Conservation (phyloP, 2,888 invertebrate genomes). For the Flexamia atlantica region DNA sequence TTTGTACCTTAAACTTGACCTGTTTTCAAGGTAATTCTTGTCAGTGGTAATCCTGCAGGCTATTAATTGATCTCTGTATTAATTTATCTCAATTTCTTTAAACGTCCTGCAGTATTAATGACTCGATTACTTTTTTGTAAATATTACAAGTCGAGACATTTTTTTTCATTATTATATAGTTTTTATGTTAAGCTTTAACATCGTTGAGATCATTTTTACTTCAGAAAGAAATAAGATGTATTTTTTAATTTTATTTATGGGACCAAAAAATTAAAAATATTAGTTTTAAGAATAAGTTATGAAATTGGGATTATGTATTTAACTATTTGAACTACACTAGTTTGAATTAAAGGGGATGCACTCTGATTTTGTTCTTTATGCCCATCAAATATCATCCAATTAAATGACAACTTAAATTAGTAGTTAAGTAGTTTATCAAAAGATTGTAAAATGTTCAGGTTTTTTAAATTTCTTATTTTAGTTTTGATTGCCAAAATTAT, state of each 20-base stretch:
- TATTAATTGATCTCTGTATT: constrained; percentile 35
- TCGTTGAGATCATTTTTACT: background rate
- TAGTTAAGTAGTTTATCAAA: no score
- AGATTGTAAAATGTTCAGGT: no score
- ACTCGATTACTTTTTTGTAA: no score
- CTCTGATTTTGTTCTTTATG: no score
- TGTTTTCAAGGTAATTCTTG: background rate
- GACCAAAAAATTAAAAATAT: background rate
- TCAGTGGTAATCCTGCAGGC: background rate
- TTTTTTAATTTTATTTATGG: background rate
- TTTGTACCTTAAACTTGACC: background rate
- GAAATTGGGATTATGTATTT: background rate
- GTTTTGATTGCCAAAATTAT: constrained; percentile 2
- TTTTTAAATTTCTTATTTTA: background rate
- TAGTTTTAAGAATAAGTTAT: background rate
- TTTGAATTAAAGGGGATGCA: background rate
- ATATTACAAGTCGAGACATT: background rate
- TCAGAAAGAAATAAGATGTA: background rate
- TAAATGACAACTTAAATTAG: no score
- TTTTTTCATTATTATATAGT: background rate
- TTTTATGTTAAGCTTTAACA: background rate
- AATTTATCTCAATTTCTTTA: background rate
- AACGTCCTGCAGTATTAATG: background rate
- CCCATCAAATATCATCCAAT: no score
- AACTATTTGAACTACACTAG: background rate